Evolutionary conservation across 2,113 vertebrate genomes (phyloP).

Genomic region (Odocoileus virginianus): DNA sequence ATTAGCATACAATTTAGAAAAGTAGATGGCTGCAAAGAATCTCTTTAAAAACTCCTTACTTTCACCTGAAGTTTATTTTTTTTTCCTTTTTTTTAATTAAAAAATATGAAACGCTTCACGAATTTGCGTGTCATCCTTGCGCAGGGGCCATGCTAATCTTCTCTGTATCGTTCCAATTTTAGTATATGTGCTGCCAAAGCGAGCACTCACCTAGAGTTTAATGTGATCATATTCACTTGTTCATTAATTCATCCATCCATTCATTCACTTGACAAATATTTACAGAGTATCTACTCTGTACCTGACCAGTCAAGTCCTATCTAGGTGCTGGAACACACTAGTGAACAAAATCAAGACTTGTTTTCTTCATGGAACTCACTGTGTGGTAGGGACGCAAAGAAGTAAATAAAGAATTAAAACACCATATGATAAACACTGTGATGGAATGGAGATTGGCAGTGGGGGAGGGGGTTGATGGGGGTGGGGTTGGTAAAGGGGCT

Average conservation of each 20-base stretch:
- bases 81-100: no score
- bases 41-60: not conserved
- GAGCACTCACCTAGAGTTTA: not conserved
- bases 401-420: not conserved
- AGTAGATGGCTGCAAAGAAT: not conserved
- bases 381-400: not conserved
- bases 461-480: not conserved
- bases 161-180: no score
- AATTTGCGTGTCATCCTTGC: no score
- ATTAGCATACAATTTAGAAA: not conserved
- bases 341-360: not conserved
- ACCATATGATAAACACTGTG: not conserved
- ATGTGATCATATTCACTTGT: not conserved
- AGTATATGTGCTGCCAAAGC: no score
- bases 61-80: not conserved
- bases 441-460: not conserved
- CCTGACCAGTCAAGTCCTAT: not conserved
- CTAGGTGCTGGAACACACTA: not conserved
- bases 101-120: no score
- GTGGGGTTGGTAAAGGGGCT: not conserved
- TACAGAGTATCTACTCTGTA: not conserved
- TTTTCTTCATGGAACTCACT: not conserved
- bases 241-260: not conserved
- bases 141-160: no score
- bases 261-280: not conserved